These are phyloP conservation scores for Danio jaintianensis DNA, from an alignment of 2,797 vertebrate species.

Conservation along the genomic window DNA sequence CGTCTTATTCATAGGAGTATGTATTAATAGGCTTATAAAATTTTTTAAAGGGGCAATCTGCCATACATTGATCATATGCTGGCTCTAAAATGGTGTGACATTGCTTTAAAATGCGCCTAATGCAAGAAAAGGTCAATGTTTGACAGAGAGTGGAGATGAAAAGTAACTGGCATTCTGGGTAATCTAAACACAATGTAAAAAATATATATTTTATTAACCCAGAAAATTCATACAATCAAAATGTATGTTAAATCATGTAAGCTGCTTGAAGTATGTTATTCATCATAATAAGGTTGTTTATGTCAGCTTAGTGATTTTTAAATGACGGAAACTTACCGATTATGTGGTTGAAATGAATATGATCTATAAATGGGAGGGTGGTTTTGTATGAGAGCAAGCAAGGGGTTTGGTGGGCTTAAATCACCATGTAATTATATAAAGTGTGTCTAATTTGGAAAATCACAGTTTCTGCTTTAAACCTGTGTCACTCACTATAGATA, in stretches of 20 bases:
- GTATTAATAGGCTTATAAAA: conserved; percentile 19
- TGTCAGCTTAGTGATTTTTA: too few species aligned
- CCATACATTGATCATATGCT: conserved; percentile 34
- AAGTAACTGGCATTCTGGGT: conserved; percentile 38
- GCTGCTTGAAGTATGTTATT: too few species aligned
- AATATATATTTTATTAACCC: conserved; percentile 8
- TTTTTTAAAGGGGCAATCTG: conserved; percentile 25
- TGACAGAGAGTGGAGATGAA: conserved; percentile 40
- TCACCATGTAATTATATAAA: too few species aligned
- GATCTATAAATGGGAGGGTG: too few species aligned
- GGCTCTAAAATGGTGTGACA: conserved; percentile 28
- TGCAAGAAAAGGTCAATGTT: conserved; percentile 52
- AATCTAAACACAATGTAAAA: conserved; percentile 1
- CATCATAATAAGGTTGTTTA: background rate
- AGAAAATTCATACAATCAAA: background rate
- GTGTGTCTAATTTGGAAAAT: too few species aligned
- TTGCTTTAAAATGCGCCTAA: conserved; percentile 41
- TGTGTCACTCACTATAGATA: too few species aligned
- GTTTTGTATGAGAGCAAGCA: too few species aligned
- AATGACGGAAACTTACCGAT: too few species aligned
- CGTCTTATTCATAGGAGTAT: background rate
- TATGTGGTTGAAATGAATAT: too few species aligned
- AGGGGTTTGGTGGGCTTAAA: too few species aligned
- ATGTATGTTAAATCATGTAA: too few species aligned
- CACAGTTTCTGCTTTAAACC: too few species aligned